Percentiles rank a stretch among this genome's conserved stretches.
phyloP scores from a whole-genome alignment of 2,113 vertebrate genomes.

The Limnothrissa miodon region DNA sequence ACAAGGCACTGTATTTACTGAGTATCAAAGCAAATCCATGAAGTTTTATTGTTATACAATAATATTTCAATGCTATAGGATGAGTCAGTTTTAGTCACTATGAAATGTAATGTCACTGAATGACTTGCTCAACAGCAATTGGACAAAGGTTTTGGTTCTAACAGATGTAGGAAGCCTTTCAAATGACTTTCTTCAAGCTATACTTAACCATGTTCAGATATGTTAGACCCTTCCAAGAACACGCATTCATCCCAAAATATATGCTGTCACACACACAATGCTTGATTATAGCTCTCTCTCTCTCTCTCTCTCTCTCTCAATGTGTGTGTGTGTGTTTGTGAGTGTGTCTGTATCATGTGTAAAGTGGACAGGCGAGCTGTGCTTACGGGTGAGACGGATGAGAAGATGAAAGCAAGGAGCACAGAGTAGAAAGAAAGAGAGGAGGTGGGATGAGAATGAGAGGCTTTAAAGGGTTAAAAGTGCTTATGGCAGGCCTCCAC shows the following conservation, averaged over 20 bases:
- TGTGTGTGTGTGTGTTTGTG: neutral
- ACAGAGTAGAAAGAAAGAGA: neutral
- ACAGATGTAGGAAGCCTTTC: neutral
- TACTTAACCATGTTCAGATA: neutral
- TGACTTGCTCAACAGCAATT: no score
- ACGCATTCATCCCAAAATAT: no score
- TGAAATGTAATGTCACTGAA: no score
- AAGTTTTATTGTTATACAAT: no score
- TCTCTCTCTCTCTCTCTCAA: no score
- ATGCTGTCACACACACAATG: no score
- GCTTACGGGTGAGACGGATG: neutral
- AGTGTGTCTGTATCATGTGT: neutral
- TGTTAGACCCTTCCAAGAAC: neutral
- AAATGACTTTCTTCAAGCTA: neutral
- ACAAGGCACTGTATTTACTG: neutral
- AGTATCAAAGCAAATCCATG: neutral
- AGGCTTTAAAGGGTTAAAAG: conserved; percentile 1
- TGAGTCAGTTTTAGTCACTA: no score
- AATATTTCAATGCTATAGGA: no score
- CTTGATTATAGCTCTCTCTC: no score
- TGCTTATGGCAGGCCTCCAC: neutral
- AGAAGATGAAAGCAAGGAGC: neutral
- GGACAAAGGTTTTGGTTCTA: no score
- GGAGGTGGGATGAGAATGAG: neutral
- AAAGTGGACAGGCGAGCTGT: neutral